Percentiles rank a stretch among this genome's conserved stretches.
Conservation (phyloP, 2,113 vertebrate genomes). For the Colaptes auratus region DNA sequence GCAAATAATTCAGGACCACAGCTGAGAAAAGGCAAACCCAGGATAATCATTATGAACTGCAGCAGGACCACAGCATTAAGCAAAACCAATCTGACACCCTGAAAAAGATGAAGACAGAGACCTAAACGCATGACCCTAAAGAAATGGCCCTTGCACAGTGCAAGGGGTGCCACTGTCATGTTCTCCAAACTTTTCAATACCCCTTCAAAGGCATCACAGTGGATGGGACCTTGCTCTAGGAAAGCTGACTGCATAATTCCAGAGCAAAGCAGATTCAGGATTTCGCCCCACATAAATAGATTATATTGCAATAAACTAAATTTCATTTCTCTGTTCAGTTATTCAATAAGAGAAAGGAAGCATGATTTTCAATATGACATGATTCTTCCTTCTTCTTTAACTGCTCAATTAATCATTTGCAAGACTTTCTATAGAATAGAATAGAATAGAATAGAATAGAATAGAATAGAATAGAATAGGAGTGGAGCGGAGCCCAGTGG, state of each 20-base stretch:
- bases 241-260: neutral
- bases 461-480: too few species aligned
- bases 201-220: neutral
- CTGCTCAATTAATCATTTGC: neutral
- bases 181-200: neutral
- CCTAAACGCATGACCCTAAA: neutral
- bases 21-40: neutral
- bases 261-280: neutral
- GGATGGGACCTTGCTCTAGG: neutral
- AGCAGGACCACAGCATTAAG: neutral
- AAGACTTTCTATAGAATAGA: neutral
- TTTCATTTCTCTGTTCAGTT: neutral
- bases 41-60: neutral
- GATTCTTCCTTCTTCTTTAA: neutral
- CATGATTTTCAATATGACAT: neutral
- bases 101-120: neutral
- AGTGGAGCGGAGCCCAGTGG: too few species aligned
- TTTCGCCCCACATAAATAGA: neutral
- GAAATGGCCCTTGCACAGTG: neutral
- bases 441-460: too few species aligned
- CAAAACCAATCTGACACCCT: neutral
- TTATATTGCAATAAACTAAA: neutral
- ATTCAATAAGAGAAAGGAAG: neutral
- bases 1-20: neutral
- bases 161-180: neutral